Percentiles rank a stretch among this genome's conserved stretches.
Conservation (phyloP, 2,888 invertebrate genomes). For the Ferrisia virgata region DNA sequence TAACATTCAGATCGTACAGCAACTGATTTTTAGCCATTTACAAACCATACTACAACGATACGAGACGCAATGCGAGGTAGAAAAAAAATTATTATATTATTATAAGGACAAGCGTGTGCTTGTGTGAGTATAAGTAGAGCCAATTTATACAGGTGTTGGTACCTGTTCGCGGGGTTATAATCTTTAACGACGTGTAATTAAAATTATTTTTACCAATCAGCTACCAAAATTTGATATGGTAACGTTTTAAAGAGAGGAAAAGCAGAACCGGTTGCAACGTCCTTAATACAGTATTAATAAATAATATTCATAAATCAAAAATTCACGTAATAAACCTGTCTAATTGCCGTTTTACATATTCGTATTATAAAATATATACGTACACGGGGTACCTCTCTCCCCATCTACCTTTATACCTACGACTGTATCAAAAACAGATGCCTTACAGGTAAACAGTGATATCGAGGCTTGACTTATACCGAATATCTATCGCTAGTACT, state of each 20-base stretch:
- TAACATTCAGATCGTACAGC: too few species aligned
- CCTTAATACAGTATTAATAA: conserved; percentile 33
- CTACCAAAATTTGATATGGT: conserved; percentile 10
- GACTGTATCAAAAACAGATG: background rate
- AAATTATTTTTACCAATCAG: conserved; percentile 31
- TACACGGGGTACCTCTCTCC: background rate
- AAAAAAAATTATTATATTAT: background rate
- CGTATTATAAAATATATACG: background rate
- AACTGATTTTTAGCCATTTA: too few species aligned
- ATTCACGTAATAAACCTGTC: conserved; percentile 42
- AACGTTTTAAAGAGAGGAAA: background rate
- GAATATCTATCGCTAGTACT: background rate
- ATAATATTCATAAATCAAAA: conserved; percentile 39
- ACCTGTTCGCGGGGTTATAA: conserved; percentile 11
- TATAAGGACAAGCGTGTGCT: conserved; percentile 10
- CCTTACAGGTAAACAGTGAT: conserved; percentile 29
- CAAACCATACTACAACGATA: too few species aligned
- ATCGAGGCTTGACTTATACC: conserved; percentile 4
- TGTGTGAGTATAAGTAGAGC: too few species aligned
- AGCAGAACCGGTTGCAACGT: conserved; percentile 38
- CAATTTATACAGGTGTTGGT: background rate
- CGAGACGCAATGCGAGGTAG: too few species aligned
- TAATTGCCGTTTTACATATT: conserved; percentile 35
- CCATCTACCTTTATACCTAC: background rate
- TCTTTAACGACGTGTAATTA: conserved; percentile 12